Conservation (phyloP, 2,797 vertebrate genomes). For the Avahi laniger region DNA sequence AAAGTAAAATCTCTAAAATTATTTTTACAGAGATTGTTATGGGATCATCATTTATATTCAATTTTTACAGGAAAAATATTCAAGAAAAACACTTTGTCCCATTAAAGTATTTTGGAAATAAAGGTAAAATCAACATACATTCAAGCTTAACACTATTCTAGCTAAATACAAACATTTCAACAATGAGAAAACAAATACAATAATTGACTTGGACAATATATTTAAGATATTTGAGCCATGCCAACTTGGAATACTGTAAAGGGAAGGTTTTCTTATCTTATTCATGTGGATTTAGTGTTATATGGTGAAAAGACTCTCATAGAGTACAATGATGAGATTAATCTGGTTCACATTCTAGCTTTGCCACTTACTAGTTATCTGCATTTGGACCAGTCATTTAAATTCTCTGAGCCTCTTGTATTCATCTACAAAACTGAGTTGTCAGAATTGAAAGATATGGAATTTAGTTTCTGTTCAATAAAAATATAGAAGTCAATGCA, state of each 20-base stretch:
- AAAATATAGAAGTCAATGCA: neutral
- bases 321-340: neutral
- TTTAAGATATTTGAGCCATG: neutral
- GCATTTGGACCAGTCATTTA: neutral
- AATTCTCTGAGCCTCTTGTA: neutral
- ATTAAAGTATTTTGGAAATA: neutral
- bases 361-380: neutral
- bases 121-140: neutral
- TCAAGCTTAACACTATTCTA: neutral
- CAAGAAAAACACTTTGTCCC: neutral
- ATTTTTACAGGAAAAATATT: neutral
- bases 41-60: neutral
- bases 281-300: neutral
- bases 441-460: neutral
- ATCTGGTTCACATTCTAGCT: neutral
- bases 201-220: neutral
- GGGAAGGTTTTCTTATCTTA: neutral
- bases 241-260: neutral
- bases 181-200: neutral
- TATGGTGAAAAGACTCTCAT: neutral
- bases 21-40: neutral
- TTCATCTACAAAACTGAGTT: neutral
- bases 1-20: neutral
- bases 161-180: neutral
- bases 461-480: neutral